Evolutionary conservation across 2,113 vertebrate species (phyloP), one percentile per base, ranked within the genome.

Genomic region (Lucifuga dentata): DNA sequence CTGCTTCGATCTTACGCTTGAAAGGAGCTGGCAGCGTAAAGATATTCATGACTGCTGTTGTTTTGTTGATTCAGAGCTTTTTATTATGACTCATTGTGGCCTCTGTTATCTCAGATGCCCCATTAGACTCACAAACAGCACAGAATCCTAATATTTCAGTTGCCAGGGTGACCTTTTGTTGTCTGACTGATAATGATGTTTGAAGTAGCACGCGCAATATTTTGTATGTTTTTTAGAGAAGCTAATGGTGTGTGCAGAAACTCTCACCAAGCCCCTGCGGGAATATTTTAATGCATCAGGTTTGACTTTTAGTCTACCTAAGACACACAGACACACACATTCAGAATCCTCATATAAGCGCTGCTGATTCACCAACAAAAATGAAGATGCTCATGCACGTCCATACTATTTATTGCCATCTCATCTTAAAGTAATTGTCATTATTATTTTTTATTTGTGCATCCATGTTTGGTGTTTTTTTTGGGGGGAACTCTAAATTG

Each of bases 71-170:
- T 71, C 62, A 57, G 16, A 62, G 55, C n/a, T n/a, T n/a, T 58
- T 59, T 44, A 8, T 64, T 46, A 44, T 56, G 17, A 23, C 49
- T 72, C 53, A 36, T 19, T 3, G 8, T 66, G 66, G 62, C 43
- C 62, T 60, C 35, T 5, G 49, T 20, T 46, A 73, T 11, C 62
- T 48, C 17, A 0, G 1, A 51, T 11, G 60, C 53, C 10, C 24
- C 8, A 38, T 70, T 38, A 1, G 0, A 52, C 1, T 48, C 39
- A 20, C 20, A 29, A 55, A 12, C 3, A 11, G 21, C 5, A 3
- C 26, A 3, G 33, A 56, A 80, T 65, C 41, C 32, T 50, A 86
- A 78, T 73, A 68, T 79, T 58, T 66, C 67, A 9, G 45, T 44
- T 12, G 24, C 53, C 58, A 13, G 1, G 21, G 24, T 32, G 71